Conservation (phyloP, 2,113 vertebrate species). For the Carlito syrichta region DNA sequence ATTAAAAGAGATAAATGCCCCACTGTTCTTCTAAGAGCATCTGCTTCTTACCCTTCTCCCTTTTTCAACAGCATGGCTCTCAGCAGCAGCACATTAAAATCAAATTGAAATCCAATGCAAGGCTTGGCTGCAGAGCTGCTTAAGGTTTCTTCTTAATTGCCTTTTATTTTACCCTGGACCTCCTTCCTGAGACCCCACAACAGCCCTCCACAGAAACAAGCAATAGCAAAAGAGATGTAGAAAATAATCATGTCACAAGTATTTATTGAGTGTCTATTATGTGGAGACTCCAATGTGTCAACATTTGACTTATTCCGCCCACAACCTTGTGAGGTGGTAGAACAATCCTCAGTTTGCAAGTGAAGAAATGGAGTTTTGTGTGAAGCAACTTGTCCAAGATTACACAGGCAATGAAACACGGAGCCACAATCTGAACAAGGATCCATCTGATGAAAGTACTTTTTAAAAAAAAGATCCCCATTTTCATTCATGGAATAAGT, state of each 20-base stretch:
- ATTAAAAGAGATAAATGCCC: conserved; percentile 86
- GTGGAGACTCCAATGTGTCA: not conserved
- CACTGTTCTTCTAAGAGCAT: conserved; percentile 81
- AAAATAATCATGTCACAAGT: not conserved
- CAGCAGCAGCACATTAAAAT: conserved; percentile 72
- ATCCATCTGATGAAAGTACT: not conserved
- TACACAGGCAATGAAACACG: not conserved
- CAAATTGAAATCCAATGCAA: conserved; percentile 76
- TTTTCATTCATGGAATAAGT: conserved; percentile 12
- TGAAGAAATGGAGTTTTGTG: not conserved
- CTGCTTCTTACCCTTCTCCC: conserved; percentile 76
- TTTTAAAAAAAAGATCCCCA: no score
- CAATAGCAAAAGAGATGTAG: not conserved
- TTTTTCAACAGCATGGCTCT: conserved; percentile 67
- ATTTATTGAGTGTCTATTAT: not conserved
- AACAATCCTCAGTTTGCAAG: not conserved
- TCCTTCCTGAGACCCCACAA: not conserved
- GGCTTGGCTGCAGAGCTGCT: conserved; percentile 42
- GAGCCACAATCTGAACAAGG: not conserved
- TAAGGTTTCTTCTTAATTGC: conserved; percentile 59
- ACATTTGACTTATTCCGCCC: not conserved
- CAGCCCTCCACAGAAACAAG: not conserved
- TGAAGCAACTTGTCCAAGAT: not conserved
- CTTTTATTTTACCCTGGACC: conserved; percentile 14
- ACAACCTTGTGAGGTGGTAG: not conserved